A percentile compares a stretch with the other conserved stretches of the same genome.
These are phyloP conservation scores for Alouatta palliata DNA, from an alignment of 2,113 vertebrate species.

Conservation along the genomic window DNA sequence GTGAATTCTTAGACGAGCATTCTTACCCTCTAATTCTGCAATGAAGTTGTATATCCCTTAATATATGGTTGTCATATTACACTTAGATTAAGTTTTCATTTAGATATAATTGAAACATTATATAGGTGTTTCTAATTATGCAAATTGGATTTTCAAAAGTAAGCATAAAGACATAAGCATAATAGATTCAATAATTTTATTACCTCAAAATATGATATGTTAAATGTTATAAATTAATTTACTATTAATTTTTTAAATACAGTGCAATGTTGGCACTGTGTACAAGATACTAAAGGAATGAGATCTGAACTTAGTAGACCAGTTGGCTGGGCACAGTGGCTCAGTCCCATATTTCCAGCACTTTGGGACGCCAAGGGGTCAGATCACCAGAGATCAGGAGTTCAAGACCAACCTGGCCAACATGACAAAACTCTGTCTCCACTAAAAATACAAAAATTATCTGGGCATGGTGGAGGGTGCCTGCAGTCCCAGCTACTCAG, in stretches of 20 bases:
- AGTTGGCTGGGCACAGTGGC: too few species aligned
- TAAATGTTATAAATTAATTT: not conserved
- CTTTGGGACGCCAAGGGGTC: too few species aligned
- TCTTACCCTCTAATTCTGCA: not conserved
- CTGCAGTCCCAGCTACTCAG: too few species aligned
- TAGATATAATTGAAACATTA: not conserved
- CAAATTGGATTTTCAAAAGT: not conserved
- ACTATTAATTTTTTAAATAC: not conserved
- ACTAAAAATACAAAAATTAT: too few species aligned
- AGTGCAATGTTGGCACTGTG: not conserved
- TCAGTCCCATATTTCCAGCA: too few species aligned
- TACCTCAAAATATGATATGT: not conserved
- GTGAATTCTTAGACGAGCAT: not conserved
- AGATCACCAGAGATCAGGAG: too few species aligned
- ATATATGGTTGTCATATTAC: not conserved
- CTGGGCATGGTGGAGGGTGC: too few species aligned
- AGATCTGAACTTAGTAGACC: not conserved
- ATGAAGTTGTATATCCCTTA: not conserved
- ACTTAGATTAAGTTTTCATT: not conserved
- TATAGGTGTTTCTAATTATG: not conserved
- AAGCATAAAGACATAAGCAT: not conserved
- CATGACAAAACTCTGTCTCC: too few species aligned
- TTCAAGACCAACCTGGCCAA: too few species aligned
- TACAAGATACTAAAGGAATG: not conserved
- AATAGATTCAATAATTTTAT: not conserved